Evolutionary conservation across 2,113 vertebrate genomes (phyloP), one percentile per base, ranked within the genome.

Genomic region (Anguilla rostrata): DNA sequence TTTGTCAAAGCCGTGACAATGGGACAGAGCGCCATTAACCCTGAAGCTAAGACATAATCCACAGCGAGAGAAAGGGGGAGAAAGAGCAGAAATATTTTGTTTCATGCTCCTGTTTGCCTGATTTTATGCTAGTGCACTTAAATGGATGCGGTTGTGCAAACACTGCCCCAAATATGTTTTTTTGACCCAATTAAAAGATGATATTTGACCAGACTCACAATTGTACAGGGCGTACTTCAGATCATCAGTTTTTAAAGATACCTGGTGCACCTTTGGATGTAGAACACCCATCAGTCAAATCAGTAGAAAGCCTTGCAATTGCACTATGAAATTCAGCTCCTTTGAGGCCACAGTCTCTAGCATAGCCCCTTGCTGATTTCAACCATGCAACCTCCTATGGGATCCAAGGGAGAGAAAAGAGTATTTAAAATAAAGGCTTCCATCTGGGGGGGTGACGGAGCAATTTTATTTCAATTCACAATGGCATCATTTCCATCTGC

Each of bases 401-500:
- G 53, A 86, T 82, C 53, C 20, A 39, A 86, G 75, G 29, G 63
- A 85, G 60, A 81, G 85, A 82, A 16, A 87, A 79, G 60, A 79
- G 86, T 85, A 86, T 85, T 83, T 20, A 90, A 87, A 85, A 40
- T 90, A 90, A 91, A 88, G 87, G 79, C 81, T 90, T 90, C 91
- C 90, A 91, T 90, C 85, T 90, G 91, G 88, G 88, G 88, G 88
- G 56, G 78, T 87, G 90, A 89, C 88, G 93, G 92, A 93, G 90
- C 90, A 92, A 89, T 91, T 89, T 93, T 91, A 84, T 81, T 90
- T 91, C 87, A 39, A 83, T 89, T 82, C 91, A 90, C 87, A 90
- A 88, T 85, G 90, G 92, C 93, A 93, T 91, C 87, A 91, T 93
- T 94, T 93, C 91, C 91, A 93, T 93, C 93, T 92, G 92, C 86